phyloP scores from a whole-genome alignment of 2,797 vertebrate species.

The Diglossa cyanea region DNA sequence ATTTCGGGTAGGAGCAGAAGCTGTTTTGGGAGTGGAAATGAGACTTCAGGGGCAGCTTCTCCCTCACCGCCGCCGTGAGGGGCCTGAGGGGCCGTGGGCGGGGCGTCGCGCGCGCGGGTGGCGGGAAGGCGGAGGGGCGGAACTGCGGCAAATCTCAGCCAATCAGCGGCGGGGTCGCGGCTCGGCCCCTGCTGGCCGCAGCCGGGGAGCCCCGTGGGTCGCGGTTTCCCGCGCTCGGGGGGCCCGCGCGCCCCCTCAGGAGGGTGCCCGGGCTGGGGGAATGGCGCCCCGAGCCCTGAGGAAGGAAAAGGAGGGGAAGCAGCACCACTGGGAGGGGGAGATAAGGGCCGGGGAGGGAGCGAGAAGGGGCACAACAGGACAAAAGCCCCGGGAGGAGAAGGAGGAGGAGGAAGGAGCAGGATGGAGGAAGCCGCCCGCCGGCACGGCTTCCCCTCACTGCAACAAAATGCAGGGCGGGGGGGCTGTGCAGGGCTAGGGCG shows the following conservation, averaged over 20 bases:
- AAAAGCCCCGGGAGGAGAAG: neutral
- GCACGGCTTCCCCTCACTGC: neutral
- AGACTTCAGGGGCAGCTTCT: fast-evolving
- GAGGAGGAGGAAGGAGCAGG: neutral
- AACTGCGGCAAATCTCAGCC: slow-evolving; percentile 54
- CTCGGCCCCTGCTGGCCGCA: neutral
- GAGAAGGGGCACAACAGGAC: neutral
- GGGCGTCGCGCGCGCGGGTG: neutral
- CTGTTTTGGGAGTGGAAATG: neutral
- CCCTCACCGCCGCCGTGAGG: neutral
- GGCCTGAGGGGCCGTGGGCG: neutral
- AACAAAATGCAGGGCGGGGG: slow-evolving; percentile 34
- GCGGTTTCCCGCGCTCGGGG: neutral
- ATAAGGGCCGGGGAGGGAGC: neutral
- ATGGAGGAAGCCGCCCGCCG: neutral
- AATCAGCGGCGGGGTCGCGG: neutral
- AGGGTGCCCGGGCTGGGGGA: fast-evolving
- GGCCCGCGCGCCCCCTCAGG: neutral
- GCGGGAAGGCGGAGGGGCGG: neutral
- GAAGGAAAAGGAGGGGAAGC: neutral
- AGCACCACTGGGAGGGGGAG: neutral
- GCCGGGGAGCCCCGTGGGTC: neutral
- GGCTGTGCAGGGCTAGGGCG: neutral
- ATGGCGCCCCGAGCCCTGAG: fast-evolving
- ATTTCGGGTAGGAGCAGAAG: fast-evolving